Percentiles rank a stretch among this genome's conserved stretches.
Conservation (phyloP, 2,888 invertebrate species). For the Apomyelois bistriatella region DNA sequence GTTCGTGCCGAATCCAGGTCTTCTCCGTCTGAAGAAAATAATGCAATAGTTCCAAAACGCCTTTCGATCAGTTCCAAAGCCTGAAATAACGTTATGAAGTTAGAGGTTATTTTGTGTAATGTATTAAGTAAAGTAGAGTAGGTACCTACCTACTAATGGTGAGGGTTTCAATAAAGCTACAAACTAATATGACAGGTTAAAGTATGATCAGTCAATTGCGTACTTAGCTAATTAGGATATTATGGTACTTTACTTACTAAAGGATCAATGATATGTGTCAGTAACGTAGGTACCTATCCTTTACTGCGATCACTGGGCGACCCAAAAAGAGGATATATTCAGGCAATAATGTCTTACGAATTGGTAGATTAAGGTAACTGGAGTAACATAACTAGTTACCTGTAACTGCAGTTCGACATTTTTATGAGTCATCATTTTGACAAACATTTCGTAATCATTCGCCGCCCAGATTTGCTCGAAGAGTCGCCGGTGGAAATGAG, state of each 20-base stretch:
- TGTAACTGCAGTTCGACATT: slow-evolving; percentile 93
- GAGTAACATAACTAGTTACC: slow-evolving; percentile 31
- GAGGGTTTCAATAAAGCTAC: no score
- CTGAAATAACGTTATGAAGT: slow-evolving; percentile 58
- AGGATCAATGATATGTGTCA: no score
- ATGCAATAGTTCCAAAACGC: slow-evolving; percentile 84
- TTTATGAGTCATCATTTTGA: slow-evolving; percentile 95
- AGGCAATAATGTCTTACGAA: background rate
- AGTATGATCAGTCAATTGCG: no score
- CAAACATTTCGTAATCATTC: slow-evolving; percentile 93
- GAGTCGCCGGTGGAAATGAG: slow-evolving; percentile 81
- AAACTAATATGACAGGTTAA: no score
- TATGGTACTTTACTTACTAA: no score
- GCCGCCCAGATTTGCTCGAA: slow-evolving; percentile 94
- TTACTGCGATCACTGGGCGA: no score
- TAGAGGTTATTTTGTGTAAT: no score
- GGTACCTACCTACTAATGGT: no score
- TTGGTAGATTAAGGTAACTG: background rate
- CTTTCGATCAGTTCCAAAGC: slow-evolving; percentile 91
- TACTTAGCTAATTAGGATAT: no score
- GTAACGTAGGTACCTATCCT: no score
- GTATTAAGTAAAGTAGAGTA: no score
- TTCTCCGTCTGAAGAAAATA: slow-evolving; percentile 76
- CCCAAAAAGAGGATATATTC: no score
- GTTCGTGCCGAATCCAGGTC: slow-evolving; percentile 50